phyloP scores from a whole-genome alignment of 2,888 invertebrate species.

The Ichneumoninae sp. region DNA sequence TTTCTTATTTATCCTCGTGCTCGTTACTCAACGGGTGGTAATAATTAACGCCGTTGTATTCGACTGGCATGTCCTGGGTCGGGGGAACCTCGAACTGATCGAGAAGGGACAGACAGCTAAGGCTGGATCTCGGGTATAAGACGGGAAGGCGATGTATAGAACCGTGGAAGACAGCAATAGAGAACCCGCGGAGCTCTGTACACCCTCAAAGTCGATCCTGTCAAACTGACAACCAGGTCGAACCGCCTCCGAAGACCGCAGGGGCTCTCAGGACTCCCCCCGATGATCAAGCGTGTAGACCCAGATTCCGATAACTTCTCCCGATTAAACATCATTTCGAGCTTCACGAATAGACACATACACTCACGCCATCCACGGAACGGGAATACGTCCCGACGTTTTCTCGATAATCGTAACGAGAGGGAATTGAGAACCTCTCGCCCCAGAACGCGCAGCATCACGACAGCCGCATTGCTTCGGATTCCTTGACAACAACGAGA shows the following conservation, averaged over 20 bases:
- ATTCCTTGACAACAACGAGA: constrained; percentile 70
- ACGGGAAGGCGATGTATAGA: constrained; percentile 52
- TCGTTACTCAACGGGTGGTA: constrained; percentile 69
- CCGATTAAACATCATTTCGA: constrained; percentile 40
- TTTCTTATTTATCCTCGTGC: constrained; percentile 64
- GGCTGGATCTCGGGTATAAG: constrained; percentile 44
- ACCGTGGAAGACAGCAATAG: constrained; percentile 48
- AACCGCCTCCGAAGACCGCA: constrained; percentile 70
- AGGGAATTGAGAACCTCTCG: constrained; percentile 62
- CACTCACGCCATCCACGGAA: constrained; percentile 24
- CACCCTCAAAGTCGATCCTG: constrained; percentile 74
- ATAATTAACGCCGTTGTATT: constrained; percentile 71
- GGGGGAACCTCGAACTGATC: constrained; percentile 34
- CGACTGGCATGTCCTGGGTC: constrained; percentile 39
- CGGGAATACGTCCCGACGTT: constrained; percentile 62
- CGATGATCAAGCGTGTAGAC: constrained; percentile 33
- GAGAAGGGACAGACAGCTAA: constrained; percentile 70
- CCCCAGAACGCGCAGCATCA: constrained; percentile 47
- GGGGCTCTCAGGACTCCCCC: constrained; percentile 53
- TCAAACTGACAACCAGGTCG: constrained; percentile 76
- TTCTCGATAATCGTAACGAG: constrained; percentile 68
- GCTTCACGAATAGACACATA: constrained; percentile 30
- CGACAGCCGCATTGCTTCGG: constrained; percentile 58
- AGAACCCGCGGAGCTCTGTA: constrained; percentile 24
- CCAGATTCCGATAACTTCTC: constrained; percentile 57